Conservation (phyloP, 1,140 invertebrate genomes). For the Olivierus martensii region DNA sequence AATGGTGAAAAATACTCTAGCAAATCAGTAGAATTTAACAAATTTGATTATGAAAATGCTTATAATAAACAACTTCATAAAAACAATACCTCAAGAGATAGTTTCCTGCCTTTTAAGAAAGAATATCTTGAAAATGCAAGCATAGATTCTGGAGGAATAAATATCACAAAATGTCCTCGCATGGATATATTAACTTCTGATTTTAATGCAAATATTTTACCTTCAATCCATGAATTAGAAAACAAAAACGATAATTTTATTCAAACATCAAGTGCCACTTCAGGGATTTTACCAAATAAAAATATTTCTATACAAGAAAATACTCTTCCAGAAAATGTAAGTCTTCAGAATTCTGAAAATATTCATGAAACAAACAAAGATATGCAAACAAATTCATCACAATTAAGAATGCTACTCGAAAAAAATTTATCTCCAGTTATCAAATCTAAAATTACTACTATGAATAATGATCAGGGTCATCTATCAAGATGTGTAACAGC, state of each 20-base stretch:
- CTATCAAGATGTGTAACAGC: not conserved
- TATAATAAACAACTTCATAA: no score
- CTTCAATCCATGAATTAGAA: not conserved
- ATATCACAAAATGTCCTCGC: no score
- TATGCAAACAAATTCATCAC: constrained; percentile 48
- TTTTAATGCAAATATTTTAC: no score
- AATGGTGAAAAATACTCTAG: not conserved
- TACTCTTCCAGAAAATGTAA: not conserved
- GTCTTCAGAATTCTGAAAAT: not conserved
- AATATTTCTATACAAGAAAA: not conserved
- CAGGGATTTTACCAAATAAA: not conserved
- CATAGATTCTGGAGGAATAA: no score
- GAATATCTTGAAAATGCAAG: no score
- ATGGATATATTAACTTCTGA: no score
- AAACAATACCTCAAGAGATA: no score
- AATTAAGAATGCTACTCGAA: constrained; percentile 51
- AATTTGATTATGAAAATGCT: not conserved
- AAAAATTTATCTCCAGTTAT: constrained; percentile 38
- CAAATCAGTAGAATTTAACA: not conserved
- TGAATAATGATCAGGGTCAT: not conserved
- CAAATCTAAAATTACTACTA: not conserved
- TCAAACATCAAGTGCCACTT: not conserved
- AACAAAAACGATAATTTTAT: not conserved
- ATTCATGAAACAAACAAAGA: not conserved
- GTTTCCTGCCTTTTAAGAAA: no score